Conservation (phyloP, 92 coral and sea anemone genomes). For the Epizoanthus stellaris region DNA sequence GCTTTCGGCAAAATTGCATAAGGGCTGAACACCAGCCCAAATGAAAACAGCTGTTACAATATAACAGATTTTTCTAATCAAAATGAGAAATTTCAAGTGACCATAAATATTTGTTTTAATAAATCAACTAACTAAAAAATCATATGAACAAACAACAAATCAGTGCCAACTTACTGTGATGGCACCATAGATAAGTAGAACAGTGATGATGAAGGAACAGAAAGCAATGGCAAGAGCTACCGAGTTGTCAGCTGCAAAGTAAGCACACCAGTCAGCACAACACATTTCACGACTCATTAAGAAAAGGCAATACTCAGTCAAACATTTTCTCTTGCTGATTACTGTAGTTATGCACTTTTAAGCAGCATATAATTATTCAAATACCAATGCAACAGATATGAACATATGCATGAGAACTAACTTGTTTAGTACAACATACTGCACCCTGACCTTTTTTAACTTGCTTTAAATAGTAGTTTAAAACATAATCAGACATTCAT, state of each 20-base stretch:
- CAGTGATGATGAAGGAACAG: conserved; percentile 91
- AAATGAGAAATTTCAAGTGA: no score
- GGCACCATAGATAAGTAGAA: conserved; percentile 94
- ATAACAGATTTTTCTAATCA: no score
- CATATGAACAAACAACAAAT: background rate
- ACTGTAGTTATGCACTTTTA: background rate
- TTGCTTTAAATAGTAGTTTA: no score
- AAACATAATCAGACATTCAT: no score
- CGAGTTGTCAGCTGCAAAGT: conserved; percentile 84
- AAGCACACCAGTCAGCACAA: background rate
- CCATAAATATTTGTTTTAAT: background rate
- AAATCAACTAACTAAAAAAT: background rate
- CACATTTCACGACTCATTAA: background rate
- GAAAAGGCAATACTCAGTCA: background rate
- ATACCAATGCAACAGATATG: no score
- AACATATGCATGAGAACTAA: no score
- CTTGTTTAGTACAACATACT: no score
- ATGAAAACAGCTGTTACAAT: no score
- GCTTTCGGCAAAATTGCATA: no score
- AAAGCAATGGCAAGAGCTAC: conserved; percentile 94
- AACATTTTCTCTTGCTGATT: background rate
- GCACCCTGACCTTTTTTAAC: no score
- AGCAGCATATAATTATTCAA: no score
- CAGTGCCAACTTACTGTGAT: conserved; percentile 74
- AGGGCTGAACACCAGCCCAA: no score